phyloP scores from a whole-genome alignment of 2,113 vertebrate species.

The Stegostoma tigrinum region DNA sequence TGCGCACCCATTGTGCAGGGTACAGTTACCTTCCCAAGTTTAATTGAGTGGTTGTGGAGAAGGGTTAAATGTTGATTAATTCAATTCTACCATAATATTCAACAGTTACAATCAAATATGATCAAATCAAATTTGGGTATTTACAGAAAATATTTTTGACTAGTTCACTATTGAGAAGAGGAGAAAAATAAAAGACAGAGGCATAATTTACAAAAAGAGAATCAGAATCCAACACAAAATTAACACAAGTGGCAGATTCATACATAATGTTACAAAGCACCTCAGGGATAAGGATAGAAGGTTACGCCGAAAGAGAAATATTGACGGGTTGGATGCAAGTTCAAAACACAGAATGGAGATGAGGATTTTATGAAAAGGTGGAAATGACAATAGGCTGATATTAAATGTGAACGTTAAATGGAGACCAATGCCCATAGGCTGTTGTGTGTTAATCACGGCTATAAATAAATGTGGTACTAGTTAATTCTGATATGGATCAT shows the following conservation, averaged over 20 bases:
- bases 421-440: neutral
- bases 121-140: neutral
- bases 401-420: too few species aligned
- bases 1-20: neutral
- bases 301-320: neutral
- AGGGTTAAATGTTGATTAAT: too few species aligned
- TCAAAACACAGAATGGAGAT: neutral
- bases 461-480: neutral
- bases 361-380: neutral
- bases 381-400: neutral
- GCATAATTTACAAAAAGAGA: neutral
- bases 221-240: neutral
- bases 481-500: neutral
- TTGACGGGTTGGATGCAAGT: neutral
- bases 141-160: neutral
- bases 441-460: neutral
- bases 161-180: neutral
- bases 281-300: neutral
- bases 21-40: neutral
- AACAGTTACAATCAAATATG: too few species aligned
- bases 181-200: neutral
- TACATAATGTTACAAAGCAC: neutral
- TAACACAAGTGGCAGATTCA: neutral
- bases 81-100: too few species aligned
- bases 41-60: neutral